Percentiles rank a stretch among this genome's conserved stretches.
These are phyloP conservation scores for Strix occidentalis DNA, from an alignment of 2,797 vertebrate genomes.

Conservation along the genomic window DNA sequence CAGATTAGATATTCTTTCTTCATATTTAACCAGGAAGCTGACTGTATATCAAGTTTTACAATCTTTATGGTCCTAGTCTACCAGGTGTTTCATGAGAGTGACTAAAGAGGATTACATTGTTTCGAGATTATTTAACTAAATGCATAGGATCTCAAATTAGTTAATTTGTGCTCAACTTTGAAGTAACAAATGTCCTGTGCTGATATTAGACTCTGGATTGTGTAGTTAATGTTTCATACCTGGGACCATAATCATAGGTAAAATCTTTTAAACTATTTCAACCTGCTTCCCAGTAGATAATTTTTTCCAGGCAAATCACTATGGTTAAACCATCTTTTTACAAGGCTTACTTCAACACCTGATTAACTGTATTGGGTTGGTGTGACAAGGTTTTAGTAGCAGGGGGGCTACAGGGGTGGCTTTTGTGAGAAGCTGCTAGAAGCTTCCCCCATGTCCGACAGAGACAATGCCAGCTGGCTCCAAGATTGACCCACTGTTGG, in stretches of 20 bases:
- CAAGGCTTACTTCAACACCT: background rate
- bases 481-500: too few relatives aligned
- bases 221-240: background rate
- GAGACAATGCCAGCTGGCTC: too few relatives aligned
- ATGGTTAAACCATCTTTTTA: background rate
- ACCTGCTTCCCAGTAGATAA: background rate
- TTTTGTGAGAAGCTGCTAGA: too few relatives aligned
- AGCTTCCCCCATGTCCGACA: too few relatives aligned
- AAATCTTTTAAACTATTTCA: background rate
- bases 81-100: background rate
- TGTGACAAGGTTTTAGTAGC: too few relatives aligned
- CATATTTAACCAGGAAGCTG: background rate
- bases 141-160: background rate
- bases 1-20: background rate
- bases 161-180: slow-evolving; percentile 13
- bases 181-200: background rate
- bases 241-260: background rate
- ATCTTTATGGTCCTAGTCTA: background rate
- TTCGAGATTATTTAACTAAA: slow-evolving; percentile 29
- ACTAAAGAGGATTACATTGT: slow-evolving; percentile 11
- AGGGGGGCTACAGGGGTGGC: too few relatives aligned
- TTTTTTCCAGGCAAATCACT: background rate
- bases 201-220: background rate
- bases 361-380: background rate
- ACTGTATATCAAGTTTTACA: background rate